Conservation (phyloP, 2,888 invertebrate genomes). For the Cosmia trapezina region DNA sequence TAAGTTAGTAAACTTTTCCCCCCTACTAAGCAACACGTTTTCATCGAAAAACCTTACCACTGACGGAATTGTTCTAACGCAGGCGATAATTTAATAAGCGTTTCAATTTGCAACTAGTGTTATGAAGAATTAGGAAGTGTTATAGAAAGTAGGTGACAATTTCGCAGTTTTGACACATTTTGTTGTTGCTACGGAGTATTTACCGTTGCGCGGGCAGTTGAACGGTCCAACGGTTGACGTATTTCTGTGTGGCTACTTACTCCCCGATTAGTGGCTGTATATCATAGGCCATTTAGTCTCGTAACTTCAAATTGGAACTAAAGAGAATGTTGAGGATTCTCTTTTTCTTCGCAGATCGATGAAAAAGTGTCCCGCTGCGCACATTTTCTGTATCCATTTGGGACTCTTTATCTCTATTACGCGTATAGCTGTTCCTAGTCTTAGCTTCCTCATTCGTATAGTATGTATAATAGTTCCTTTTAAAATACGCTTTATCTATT, state of each 20-base stretch:
- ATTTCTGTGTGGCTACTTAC: too few relatives aligned
- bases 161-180: neutral
- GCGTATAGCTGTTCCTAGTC: neutral
- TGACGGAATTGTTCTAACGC: conserved; percentile 12
- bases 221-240: too few relatives aligned
- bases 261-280: neutral
- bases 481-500: neutral
- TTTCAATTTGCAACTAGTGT: neutral
- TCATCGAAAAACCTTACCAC: conserved; percentile 13
- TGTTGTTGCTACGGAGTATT: neutral
- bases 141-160: neutral
- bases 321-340: neutral
- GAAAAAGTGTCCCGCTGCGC: neutral
- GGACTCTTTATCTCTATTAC: too few relatives aligned
- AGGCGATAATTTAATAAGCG: neutral
- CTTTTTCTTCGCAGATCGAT: neutral
- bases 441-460: neutral
- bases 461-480: neutral
- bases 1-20: conserved; percentile 46
- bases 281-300: neutral
- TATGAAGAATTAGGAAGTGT: neutral
- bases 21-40: conserved; percentile 26
- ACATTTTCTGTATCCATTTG: neutral
- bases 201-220: too few relatives aligned
- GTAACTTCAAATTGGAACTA: neutral